A percentile compares a stretch with the other conserved stretches of the same genome.
phyloP scores from a whole-genome alignment of 35 echinoderm and acorn worm species.

The Strongylocentrotus purpuratus region DNA sequence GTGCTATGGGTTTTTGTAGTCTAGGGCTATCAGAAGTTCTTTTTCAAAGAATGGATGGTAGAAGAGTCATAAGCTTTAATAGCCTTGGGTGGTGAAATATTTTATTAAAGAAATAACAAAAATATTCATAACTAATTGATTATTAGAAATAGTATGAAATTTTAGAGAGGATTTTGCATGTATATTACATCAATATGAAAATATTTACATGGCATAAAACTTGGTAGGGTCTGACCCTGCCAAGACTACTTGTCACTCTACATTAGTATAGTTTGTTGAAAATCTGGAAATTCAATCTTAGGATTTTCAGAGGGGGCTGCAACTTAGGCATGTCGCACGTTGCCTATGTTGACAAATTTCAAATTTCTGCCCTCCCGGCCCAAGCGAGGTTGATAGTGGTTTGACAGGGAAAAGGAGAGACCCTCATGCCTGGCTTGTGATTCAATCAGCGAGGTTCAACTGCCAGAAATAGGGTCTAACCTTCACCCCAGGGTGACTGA shows the following conservation, averaged over 20 bases:
- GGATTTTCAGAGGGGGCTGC: background rate
- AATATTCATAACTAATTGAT: too few relatives aligned
- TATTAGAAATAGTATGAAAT: too few relatives aligned
- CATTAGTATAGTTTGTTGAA: background rate
- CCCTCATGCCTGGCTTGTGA: background rate
- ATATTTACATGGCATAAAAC: background rate
- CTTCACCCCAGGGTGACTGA: constrained; percentile 39
- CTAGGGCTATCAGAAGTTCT: background rate
- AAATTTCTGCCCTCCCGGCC: constrained; percentile 12
- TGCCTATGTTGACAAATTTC: constrained; percentile 41
- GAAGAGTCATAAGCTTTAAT: background rate
- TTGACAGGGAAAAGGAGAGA: background rate
- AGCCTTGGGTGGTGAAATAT: too few relatives aligned
- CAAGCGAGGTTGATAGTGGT: background rate
- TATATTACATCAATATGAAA: background rate
- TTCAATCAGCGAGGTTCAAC: constrained; percentile 5
- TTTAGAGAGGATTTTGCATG: background rate
- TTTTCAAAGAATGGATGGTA: background rate
- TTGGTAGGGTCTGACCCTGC: background rate
- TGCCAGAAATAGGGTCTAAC: constrained; percentile 1
- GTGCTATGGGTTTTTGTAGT: background rate
- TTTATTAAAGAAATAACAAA: too few relatives aligned
- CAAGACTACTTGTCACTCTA: background rate
- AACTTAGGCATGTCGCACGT: background rate
- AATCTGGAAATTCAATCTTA: background rate